Evolutionary conservation across 2,888 invertebrate genomes (phyloP), one percentile per base, ranked within the genome.

Genomic region (Drosophila falleni): DNA sequence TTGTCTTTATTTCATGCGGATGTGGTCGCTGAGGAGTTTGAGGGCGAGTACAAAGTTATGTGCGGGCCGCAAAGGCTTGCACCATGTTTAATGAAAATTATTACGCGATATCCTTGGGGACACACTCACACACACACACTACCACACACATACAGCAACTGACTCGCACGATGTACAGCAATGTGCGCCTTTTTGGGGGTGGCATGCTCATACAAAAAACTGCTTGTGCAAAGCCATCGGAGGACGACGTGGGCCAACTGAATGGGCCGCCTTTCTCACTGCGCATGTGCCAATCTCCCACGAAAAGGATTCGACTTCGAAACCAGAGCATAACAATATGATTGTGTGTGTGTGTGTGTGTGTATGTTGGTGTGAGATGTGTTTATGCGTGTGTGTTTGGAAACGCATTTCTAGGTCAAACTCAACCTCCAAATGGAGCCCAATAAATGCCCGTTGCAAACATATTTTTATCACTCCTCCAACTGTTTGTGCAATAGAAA

Each of bases 41-140:
- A 31, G 37, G 63, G 15, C 41, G 37, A 63, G 64, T 42, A 53
- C 19, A 35, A 70, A 59, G 59, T 65, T 56, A 58, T 70, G 73
- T 53, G 69, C 64, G 55, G 64, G 51, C 55, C 55, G 84, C 71
- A 83, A 80, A 83, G 72, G 78, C 73, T 76, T 81, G 79, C 78
- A 75, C 78, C 73, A 80, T 88, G 76, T 84, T 81, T 84, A 87
- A 83, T 90, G 84, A 80, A 87, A 90, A 90, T 89, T 90, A 89
- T 90, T 89, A 81, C 86, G 81, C 79, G 81, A 78, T 85, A 88
- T 88, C 89, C 89, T 88, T 87, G 80, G 80, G 76, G 80, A 85
- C 51, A 62, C 35, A n/a, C n/a, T n/a, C n/a, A n/a, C n/a, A n/a
- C n/a, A n/a, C n/a, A n/a, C n/a, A n/a, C n/a, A n/a, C n/a, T 56